Percentiles rank a stretch among this genome's conserved stretches.
Evolutionary conservation across 2,797 vertebrate species (phyloP).

Genomic region (Ammospiza maritima): DNA sequence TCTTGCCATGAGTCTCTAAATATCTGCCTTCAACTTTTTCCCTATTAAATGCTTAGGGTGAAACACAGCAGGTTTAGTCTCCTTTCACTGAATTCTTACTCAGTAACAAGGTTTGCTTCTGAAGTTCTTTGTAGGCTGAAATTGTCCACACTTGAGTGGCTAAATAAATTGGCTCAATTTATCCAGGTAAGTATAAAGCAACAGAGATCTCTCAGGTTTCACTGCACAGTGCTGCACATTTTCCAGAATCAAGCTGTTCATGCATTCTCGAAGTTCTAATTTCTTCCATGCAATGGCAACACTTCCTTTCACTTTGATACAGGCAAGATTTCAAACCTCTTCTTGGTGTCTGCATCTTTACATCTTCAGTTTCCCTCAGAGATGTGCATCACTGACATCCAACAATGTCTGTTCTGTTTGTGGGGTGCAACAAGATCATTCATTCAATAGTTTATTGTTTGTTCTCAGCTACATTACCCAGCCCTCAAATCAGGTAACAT

Average conservation of each 20-base stretch:
- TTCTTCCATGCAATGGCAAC: neutral
- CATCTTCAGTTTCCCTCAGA: constrained; percentile 39
- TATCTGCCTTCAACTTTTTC: neutral
- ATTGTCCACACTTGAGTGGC: constrained; percentile 16
- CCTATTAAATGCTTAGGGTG: neutral
- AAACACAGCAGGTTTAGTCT: neutral
- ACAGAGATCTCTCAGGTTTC: constrained; percentile 24
- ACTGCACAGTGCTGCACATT: neutral
- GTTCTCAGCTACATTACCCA: neutral
- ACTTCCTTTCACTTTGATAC: neutral
- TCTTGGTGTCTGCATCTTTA: constrained; percentile 32
- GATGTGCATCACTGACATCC: neutral
- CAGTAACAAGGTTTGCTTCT: neutral
- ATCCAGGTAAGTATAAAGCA: neutral
- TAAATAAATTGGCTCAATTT: constrained; percentile 39
- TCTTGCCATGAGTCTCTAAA: neutral
- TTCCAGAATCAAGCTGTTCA: constrained; percentile 31
- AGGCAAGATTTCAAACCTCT: constrained; percentile 31
- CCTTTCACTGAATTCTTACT: neutral
- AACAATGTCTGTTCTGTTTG: constrained; percentile 46
- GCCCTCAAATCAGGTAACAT: neutral
- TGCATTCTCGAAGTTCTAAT: neutral
- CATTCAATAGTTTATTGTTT: constrained; percentile 36
- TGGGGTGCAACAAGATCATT: neutral
- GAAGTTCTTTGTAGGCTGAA: constrained; percentile 17